Percentiles rank a stretch among this genome's conserved stretches.
Evolutionary conservation across 2,113 vertebrate species (phyloP).

Genomic region (Onychostruthus taczanowskii): DNA sequence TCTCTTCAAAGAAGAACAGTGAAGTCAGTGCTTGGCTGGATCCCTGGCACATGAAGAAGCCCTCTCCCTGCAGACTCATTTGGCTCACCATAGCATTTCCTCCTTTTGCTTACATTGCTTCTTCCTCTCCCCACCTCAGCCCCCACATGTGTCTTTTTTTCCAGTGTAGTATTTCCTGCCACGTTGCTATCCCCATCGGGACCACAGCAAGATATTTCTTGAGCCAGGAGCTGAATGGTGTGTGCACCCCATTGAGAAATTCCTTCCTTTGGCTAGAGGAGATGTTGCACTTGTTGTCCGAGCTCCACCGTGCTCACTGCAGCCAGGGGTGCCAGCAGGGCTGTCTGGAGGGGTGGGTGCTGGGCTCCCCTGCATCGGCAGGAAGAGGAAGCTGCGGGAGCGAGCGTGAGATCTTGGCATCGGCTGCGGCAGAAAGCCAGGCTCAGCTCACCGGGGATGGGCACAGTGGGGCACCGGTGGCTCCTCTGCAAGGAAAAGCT

Average conservation of each 20-base stretch:
- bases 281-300: neutral
- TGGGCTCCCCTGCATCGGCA: neutral
- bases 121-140: neutral
- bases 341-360: neutral
- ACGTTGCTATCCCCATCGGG: rapidly evolving
- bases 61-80: neutral
- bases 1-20: neutral
- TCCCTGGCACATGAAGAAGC: neutral
- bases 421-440: neutral
- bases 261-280: neutral
- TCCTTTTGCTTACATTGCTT: neutral
- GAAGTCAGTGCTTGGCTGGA: neutral
- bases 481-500: neutral
- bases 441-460: neutral
- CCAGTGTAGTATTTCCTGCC: neutral
- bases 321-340: neutral
- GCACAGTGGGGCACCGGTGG: neutral
- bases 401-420: rapidly evolving
- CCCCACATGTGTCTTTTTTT: rapidly evolving
- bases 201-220: rapidly evolving
- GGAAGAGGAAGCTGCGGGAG: neutral
- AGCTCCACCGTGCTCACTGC: neutral
- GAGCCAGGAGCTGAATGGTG: neutral
- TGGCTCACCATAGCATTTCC: neutral
- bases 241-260: neutral